A percentile compares a stretch with the other conserved stretches of the same genome.
These are phyloP conservation scores for Geotrypetes seraphini DNA, from an alignment of 2,797 vertebrate species.

Conservation along the genomic window DNA sequence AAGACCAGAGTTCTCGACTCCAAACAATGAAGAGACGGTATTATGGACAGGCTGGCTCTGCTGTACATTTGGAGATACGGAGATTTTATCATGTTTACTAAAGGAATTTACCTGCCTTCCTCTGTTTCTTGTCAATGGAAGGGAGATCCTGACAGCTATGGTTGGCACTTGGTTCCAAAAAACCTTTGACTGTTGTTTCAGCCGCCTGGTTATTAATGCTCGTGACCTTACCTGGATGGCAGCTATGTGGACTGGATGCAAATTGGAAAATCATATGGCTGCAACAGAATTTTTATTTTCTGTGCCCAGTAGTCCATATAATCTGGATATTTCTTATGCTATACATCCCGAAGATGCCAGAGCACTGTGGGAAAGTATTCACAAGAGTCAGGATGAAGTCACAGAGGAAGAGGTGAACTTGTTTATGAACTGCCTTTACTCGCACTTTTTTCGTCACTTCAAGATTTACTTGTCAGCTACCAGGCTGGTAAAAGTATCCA, in stretches of 20 bases:
- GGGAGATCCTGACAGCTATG: conserved; percentile 52
- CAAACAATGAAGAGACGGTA: conserved; percentile 44
- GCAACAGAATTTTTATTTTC: conserved; percentile 71
- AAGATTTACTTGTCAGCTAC: conserved; percentile 75
- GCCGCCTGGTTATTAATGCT: conserved; percentile 64
- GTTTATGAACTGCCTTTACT: conserved; percentile 72
- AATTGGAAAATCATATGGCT: conserved; percentile 38
- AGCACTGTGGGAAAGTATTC: conserved; percentile 76
- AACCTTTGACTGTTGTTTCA: conserved; percentile 82
- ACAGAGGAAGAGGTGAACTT: conserved; percentile 69
- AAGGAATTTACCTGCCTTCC: conserved; percentile 78
- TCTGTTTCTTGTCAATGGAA: conserved; percentile 68
- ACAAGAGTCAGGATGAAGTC: conserved; percentile 48
- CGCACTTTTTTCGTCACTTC: conserved; percentile 87
- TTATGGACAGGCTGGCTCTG: conserved; percentile 84
- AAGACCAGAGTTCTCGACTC: conserved; percentile 33
- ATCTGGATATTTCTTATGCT: conserved; percentile 67
- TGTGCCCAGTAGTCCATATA: conserved; percentile 50
- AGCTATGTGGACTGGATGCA: conserved; percentile 77
- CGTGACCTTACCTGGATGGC: conserved; percentile 76
- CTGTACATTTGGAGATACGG: conserved; percentile 59
- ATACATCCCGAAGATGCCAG: conserved; percentile 73
- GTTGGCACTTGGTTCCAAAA: conserved; percentile 80
- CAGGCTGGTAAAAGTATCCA: conserved; percentile 69
- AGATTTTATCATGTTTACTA: conserved; percentile 53